A percentile compares a stretch with the other conserved stretches of the same genome.
phyloP scores from a whole-genome alignment of 2,888 invertebrate species.

The Dryococelus australis region DNA sequence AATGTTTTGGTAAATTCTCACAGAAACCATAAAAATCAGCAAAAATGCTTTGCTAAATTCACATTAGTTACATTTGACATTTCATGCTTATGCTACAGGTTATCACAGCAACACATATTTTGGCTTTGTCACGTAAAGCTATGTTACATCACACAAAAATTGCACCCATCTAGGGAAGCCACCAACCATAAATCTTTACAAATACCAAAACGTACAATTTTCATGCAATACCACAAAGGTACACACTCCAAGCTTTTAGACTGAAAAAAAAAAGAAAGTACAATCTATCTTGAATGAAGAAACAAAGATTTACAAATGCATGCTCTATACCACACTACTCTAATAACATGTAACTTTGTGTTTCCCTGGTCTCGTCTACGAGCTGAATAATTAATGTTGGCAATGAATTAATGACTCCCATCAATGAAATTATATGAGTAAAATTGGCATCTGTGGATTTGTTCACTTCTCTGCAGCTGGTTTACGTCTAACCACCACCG shows the following conservation, averaged over 20 bases:
- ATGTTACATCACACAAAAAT: not conserved
- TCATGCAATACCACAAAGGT: not conserved
- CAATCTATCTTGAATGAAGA: not conserved
- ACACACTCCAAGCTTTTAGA: no score
- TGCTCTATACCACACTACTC: not conserved
- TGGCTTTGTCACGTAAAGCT: not conserved
- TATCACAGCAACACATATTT: not conserved
- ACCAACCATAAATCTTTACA: not conserved
- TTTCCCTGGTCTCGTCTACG: not conserved
- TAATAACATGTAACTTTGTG: not conserved
- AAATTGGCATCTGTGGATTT: not conserved
- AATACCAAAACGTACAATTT: not conserved
- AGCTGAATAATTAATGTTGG: not conserved
- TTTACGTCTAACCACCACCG: conserved; percentile 80
- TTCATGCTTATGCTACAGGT: no score
- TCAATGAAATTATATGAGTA: not conserved
- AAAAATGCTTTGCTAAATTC: no score
- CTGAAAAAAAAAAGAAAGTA: not conserved
- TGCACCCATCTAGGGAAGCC: not conserved
- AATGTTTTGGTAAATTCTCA: no score
- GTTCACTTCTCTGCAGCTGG: conserved; percentile 48
- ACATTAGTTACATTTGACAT: no score
- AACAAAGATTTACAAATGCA: not conserved
- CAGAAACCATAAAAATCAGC: no score
- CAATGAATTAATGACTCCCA: not conserved